Conservation (phyloP, 1,140 invertebrate species). For the Pseudobourletiella spinata region DNA sequence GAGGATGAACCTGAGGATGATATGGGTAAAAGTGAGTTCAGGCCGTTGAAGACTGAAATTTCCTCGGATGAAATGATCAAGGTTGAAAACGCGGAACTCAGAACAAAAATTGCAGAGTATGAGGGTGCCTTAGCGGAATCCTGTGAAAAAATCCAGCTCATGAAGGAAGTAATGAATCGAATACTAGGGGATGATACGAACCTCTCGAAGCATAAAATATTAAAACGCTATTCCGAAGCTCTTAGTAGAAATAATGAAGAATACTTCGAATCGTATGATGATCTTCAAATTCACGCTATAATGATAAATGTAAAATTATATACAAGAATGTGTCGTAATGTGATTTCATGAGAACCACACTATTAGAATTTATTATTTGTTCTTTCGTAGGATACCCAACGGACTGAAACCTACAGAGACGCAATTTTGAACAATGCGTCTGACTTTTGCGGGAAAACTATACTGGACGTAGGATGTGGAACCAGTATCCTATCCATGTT, state of each 20-base stretch:
- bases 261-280: conserved; percentile 93
- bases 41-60: background rate
- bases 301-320: conserved; percentile 73
- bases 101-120: background rate
- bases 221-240: conserved; percentile 7
- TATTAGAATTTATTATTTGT: no score
- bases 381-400: conserved; percentile 64
- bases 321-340: conserved; percentile 11
- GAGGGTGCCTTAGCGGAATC: conserved; percentile 1
- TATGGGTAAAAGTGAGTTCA: background rate
- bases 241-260: conserved; percentile 50
- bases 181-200: conserved; percentile 16
- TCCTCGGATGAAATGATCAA: background rate
- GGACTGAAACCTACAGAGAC: conserved; percentile 86
- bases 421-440: conserved; percentile 77
- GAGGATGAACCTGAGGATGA: conserved; percentile 9
- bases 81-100: background rate
- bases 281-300: conserved; percentile 96
- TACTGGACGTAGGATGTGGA: conserved; percentile 94
- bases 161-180: conserved; percentile 14
- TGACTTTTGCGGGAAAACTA: conserved; percentile 61
- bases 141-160: background rate
- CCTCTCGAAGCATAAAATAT: conserved; percentile 15
- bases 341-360: conserved; percentile 26
- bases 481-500: conserved; percentile 95